Conservation (phyloP, 1,140 invertebrate species). For the Tetragnatha versicolor region DNA sequence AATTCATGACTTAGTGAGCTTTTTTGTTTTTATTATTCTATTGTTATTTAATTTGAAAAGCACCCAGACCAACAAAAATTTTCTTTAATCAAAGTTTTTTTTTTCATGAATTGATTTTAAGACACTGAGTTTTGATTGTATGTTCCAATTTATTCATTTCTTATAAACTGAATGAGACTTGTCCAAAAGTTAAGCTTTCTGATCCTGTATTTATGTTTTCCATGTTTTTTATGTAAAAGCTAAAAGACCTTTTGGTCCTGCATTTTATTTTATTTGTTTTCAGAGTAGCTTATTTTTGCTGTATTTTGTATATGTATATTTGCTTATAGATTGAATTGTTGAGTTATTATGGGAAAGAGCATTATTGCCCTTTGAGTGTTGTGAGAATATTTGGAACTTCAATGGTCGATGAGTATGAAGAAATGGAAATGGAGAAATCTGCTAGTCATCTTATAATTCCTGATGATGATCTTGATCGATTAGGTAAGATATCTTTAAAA, state of each 20-base stretch:
- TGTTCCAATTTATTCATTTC: too few species aligned
- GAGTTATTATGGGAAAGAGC: constrained; percentile 93
- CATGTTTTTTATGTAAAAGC: too few species aligned
- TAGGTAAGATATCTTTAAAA: constrained; percentile 44
- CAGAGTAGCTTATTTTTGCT: not conserved
- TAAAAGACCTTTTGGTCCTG: not conserved
- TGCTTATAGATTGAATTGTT: constrained; percentile 77
- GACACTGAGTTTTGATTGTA: too few species aligned
- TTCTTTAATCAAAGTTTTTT: too few species aligned
- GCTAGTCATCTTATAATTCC: constrained; percentile 11
- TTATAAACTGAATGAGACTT: too few species aligned
- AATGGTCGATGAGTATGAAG: constrained; percentile 66
- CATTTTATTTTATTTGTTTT: not conserved
- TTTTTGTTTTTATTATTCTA: too few species aligned
- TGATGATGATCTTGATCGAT: constrained; percentile 54
- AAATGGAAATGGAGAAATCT: constrained; percentile 56
- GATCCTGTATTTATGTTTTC: too few species aligned
- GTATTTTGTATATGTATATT: constrained; percentile 17
- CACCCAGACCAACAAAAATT: too few species aligned
- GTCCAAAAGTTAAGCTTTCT: too few species aligned
- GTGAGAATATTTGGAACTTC: constrained; percentile 87
- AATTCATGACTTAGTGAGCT: too few species aligned
- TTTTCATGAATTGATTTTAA: too few species aligned
- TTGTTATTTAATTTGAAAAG: too few species aligned
- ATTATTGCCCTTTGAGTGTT: constrained; percentile 95